Evolutionary conservation across 1,140 invertebrate genomes (phyloP).

Genomic region (Drosophila kepulauana): DNA sequence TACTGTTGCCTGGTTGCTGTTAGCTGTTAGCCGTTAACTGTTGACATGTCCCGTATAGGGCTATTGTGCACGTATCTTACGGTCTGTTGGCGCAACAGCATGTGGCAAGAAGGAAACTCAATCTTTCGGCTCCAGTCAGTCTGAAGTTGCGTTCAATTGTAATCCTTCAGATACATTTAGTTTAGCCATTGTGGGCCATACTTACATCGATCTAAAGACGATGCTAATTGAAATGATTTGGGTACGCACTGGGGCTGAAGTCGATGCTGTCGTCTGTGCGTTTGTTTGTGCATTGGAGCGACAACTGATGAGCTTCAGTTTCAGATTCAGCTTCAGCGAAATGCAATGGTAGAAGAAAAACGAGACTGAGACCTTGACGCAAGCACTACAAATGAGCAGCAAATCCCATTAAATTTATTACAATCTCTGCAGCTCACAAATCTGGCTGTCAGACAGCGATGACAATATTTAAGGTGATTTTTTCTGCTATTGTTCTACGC

Average conservation of each 20-base stretch:
- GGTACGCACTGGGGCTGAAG: conserved; percentile 18
- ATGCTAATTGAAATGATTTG: conserved; percentile 55
- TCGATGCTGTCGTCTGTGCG: conserved; percentile 19
- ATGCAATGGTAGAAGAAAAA: conserved; percentile 42
- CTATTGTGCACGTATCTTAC: conserved; percentile 62
- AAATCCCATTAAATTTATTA: conserved; percentile 66
- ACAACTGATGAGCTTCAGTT: conserved; percentile 27
- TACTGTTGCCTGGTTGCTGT: neutral
- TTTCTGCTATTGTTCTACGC: conserved; percentile 17
- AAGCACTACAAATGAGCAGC: conserved; percentile 46
- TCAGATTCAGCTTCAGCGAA: conserved; percentile 22
- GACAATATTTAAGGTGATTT: conserved; percentile 66
- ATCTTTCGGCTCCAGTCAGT: conserved; percentile 16
- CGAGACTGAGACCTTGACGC: conserved; percentile 16
- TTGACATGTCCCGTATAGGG: conserved; percentile 33
- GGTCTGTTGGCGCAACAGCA: conserved; percentile 64
- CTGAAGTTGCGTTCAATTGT: conserved; percentile 42
- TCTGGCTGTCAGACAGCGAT: conserved; percentile 45
- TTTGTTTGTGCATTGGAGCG: conserved; percentile 11
- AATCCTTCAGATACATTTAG: conserved; percentile 22
- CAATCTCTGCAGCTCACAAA: conserved; percentile 42
- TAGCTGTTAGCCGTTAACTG: conserved; percentile 25
- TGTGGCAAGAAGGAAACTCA: conserved; percentile 25
- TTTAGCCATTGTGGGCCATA: conserved; percentile 18
- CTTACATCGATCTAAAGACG: conserved; percentile 23